phyloP scores from a whole-genome alignment of 2,113 vertebrate genomes.

The Aleadryas rufinucha region DNA sequence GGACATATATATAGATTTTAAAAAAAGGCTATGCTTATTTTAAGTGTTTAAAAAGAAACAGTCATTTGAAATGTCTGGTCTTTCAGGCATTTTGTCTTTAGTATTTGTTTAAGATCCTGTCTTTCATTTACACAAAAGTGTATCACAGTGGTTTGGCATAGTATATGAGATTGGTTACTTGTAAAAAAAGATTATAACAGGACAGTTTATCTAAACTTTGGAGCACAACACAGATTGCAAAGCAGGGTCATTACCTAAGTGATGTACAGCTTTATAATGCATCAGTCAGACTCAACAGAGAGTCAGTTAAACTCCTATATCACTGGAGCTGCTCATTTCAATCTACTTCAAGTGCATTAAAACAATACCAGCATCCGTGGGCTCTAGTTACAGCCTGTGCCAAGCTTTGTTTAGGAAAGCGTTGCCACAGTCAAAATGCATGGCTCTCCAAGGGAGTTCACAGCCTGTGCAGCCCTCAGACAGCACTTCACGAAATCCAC shows the following conservation, averaged over 20 bases:
- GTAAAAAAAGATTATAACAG: not conserved
- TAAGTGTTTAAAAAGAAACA: not conserved
- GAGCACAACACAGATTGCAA: not conserved
- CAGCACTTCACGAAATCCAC: not conserved
- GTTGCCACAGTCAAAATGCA: rapidly evolving
- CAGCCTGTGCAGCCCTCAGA: not conserved
- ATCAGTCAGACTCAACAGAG: not conserved
- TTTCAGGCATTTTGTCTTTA: not conserved
- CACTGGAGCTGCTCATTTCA: not conserved
- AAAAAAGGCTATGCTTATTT: not conserved
- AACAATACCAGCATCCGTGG: not conserved
- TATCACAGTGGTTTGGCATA: not conserved
- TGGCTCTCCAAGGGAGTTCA: not conserved
- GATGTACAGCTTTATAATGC: not conserved
- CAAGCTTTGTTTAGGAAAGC: not conserved
- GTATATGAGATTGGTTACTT: not conserved
- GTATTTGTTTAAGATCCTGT: not conserved
- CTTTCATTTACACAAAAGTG: not conserved
- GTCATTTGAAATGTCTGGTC: not conserved
- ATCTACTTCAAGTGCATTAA: not conserved
- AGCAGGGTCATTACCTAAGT: not conserved
- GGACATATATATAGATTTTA: not conserved
- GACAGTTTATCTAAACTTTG: not conserved
- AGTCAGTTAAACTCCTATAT: not conserved
- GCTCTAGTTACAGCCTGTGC: not conserved